Percentiles rank a stretch among this genome's conserved stretches.
These are phyloP conservation scores for Thysanoteuthis rhombus DNA, from an alignment of 2,888 invertebrate species.

Conservation along the genomic window DNA sequence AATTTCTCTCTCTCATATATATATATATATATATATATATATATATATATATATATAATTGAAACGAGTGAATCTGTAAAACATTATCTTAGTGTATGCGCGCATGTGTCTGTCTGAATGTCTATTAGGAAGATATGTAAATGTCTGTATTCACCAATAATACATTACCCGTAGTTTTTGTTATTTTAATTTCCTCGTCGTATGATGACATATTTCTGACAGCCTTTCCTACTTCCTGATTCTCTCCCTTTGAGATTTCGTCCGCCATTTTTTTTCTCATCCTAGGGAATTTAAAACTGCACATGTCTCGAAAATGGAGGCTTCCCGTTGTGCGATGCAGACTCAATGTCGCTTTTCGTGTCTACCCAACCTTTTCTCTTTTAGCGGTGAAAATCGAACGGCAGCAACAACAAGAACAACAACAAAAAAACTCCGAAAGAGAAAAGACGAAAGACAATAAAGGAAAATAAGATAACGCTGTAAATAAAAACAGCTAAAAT, in stretches of 20 bases:
- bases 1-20: background rate
- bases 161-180: background rate
- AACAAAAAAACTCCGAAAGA: too few species aligned
- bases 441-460: background rate
- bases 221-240: background rate
- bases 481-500: background rate
- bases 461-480: background rate
- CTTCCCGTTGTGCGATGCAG: background rate
- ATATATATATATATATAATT: background rate
- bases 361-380: background rate
- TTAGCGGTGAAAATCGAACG: background rate
- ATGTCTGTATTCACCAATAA: too few species aligned
- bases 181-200: background rate
- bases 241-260: background rate
- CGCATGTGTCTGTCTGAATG: background rate
- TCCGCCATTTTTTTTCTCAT: background rate
- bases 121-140: background rate
- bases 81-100: background rate
- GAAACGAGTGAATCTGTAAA: too few species aligned
- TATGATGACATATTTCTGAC: background rate
- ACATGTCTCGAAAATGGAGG: background rate
- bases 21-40: constrained; percentile 12
- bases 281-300: background rate
- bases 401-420: too few species aligned
- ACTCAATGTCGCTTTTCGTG: background rate